Percentiles rank a stretch among this genome's conserved stretches.
Evolutionary conservation across 1,140 invertebrate species (phyloP).

Genomic region (Andricus grossulariae): DNA sequence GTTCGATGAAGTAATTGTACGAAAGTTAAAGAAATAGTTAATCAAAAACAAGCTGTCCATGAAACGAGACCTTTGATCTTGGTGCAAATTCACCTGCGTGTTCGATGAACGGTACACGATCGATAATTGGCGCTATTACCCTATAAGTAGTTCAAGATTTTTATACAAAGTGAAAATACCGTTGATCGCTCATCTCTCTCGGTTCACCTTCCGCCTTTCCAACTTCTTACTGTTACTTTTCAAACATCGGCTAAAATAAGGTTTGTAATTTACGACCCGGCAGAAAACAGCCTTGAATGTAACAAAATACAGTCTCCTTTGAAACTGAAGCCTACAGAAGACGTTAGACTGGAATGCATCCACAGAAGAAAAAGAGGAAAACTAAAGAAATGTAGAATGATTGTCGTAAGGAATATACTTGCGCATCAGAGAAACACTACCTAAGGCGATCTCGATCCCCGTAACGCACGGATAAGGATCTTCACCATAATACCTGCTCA

Average conservation of each 20-base stretch:
- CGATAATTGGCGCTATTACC: slow-evolving; percentile 27
- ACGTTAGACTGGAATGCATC: background rate
- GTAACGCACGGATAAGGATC: slow-evolving; percentile 32
- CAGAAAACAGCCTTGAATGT: background rate
- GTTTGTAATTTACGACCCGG: background rate
- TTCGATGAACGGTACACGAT: slow-evolving; percentile 17
- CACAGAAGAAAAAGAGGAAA: background rate
- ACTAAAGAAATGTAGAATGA: slow-evolving; percentile 1
- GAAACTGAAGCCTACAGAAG: no score
- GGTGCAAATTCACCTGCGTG: slow-evolving; percentile 25
- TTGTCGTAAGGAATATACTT: background rate
- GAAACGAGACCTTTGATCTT: slow-evolving; percentile 12
- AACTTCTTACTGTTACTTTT: background rate
- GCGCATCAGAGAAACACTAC: background rate
- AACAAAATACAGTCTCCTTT: background rate
- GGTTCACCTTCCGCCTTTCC: slow-evolving; percentile 15
- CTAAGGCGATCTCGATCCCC: slow-evolving; percentile 24
- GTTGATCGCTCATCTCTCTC: slow-evolving; percentile 23
- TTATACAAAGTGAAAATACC: slow-evolving; percentile 30
- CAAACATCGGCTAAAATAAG: background rate
- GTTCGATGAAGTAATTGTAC: background rate
- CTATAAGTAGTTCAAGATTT: slow-evolving; percentile 29
- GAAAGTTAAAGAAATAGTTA: slow-evolving; percentile 15
- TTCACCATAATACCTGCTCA: slow-evolving; percentile 43
- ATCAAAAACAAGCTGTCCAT: slow-evolving; percentile 24